These are phyloP conservation scores for Danio kyathit DNA, from an alignment of 2,797 vertebrate species.

Conservation along the genomic window DNA sequence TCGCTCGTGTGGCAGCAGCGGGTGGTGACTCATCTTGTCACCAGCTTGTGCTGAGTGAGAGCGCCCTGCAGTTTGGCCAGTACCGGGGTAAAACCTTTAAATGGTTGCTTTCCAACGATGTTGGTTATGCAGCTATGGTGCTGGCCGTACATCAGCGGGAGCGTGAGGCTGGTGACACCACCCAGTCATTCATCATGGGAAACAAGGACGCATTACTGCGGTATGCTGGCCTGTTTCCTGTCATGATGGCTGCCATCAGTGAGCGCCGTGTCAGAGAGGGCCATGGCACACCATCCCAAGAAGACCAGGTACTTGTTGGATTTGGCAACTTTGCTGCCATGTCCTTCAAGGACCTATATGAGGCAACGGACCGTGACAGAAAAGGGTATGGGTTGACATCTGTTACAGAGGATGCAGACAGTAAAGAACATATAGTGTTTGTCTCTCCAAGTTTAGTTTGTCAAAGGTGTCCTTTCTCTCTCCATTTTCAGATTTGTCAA, in stretches of 20 bases:
- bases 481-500: background rate
- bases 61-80: background rate
- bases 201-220: background rate
- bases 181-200: background rate
- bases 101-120: conserved; percentile 5
- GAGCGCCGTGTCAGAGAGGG: background rate
- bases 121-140: background rate
- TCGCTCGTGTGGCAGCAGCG: too few relatives aligned
- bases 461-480: background rate
- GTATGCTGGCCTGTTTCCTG: background rate
- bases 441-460: too few relatives aligned
- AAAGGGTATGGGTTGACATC: background rate
- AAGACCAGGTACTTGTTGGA: background rate
- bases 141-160: background rate
- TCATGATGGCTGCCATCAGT: background rate
- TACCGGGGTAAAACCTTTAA: conserved; percentile 28
- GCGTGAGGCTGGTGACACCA: background rate
- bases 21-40: background rate
- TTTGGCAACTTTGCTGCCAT: background rate
- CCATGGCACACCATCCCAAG: too few relatives aligned
- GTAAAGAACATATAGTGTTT: too few relatives aligned
- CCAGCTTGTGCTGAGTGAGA: background rate
- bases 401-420: background rate
- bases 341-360: too few relatives aligned
- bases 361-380: background rate